These are phyloP conservation scores for Crioceris asparagi DNA, from an alignment of 2,888 invertebrate genomes.

Conservation along the genomic window DNA sequence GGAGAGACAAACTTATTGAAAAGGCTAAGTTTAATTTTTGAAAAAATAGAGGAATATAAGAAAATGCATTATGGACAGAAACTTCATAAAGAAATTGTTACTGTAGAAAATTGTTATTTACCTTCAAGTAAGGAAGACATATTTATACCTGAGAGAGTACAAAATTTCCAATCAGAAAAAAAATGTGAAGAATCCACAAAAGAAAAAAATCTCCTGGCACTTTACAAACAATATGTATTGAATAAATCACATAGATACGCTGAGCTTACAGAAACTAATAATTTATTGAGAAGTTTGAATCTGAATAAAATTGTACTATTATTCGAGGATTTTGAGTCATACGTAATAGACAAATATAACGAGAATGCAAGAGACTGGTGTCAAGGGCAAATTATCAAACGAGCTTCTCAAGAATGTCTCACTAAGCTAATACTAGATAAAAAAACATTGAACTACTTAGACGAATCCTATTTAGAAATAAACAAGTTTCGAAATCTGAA, in stretches of 20 bases:
- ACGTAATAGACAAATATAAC: constrained; percentile 21
- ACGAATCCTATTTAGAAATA: constrained; percentile 43
- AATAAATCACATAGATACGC: constrained; percentile 32
- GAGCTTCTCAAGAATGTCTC: constrained; percentile 19
- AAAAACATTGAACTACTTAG: constrained; percentile 35
- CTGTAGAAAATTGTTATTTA: constrained; percentile 35
- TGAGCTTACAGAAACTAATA: constrained; percentile 27
- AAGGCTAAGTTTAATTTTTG: no score
- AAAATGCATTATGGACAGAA: constrained; percentile 44
- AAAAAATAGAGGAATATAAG: constrained; percentile 37
- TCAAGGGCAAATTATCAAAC: constrained; percentile 31
- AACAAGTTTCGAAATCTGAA: constrained; percentile 42
- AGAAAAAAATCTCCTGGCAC: constrained; percentile 15
- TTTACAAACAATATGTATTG: constrained; percentile 34
- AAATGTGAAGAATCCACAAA: neutral
- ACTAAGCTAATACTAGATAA: constrained; percentile 9
- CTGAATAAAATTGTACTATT: constrained; percentile 23
- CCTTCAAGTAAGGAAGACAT: constrained; percentile 9
- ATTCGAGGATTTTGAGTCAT: constrained; percentile 25
- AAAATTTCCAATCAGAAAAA: constrained; percentile 7
- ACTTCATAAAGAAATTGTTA: constrained; percentile 47
- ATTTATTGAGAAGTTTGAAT: constrained; percentile 22
- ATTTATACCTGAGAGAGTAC: constrained; percentile 12
- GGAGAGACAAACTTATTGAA: no score
- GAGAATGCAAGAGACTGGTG: constrained; percentile 29